phyloP scores from a whole-genome alignment of 2,888 invertebrate species.

The Exocentrus adspersus region DNA sequence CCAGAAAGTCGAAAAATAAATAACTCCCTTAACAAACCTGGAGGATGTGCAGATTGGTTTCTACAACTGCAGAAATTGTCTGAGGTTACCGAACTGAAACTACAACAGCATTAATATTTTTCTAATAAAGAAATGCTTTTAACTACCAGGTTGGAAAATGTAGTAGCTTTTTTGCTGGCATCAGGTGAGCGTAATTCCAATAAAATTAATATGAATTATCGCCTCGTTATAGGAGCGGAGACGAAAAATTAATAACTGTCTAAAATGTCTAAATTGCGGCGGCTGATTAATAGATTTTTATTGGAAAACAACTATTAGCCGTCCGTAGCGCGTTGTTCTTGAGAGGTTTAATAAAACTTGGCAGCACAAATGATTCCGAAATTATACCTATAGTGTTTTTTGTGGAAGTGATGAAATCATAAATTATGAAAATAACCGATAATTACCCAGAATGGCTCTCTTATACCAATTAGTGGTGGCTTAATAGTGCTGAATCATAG shows the following conservation, averaged over 20 bases:
- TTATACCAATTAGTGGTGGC: conserved; percentile 54
- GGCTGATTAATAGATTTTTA: background rate
- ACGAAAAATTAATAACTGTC: background rate
- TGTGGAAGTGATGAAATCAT: conserved; percentile 51
- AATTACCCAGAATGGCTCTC: conserved; percentile 54
- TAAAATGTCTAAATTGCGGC: background rate
- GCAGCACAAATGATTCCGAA: conserved; percentile 11
- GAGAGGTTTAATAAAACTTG: conserved; percentile 10
- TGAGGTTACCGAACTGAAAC: background rate
- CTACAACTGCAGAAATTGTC: background rate
- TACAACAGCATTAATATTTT: background rate
- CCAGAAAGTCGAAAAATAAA: conserved; percentile 6
- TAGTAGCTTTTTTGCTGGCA: too few relatives aligned
- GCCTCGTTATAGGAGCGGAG: background rate
- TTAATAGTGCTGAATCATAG: conserved; percentile 55
- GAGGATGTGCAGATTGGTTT: too few relatives aligned
- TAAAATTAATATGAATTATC: background rate
- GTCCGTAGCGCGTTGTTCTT: background rate
- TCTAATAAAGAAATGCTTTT: too few relatives aligned
- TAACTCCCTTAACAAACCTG: background rate
- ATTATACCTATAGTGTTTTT: conserved; percentile 17
- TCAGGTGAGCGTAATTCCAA: too few relatives aligned
- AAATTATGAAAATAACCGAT: conserved; percentile 56
- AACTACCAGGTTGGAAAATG: too few relatives aligned
- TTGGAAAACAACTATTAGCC: background rate